Percentiles rank a stretch among this genome's conserved stretches.
phyloP scores from a whole-genome alignment of 2,113 vertebrate species.

The Ochotona princeps region DNA sequence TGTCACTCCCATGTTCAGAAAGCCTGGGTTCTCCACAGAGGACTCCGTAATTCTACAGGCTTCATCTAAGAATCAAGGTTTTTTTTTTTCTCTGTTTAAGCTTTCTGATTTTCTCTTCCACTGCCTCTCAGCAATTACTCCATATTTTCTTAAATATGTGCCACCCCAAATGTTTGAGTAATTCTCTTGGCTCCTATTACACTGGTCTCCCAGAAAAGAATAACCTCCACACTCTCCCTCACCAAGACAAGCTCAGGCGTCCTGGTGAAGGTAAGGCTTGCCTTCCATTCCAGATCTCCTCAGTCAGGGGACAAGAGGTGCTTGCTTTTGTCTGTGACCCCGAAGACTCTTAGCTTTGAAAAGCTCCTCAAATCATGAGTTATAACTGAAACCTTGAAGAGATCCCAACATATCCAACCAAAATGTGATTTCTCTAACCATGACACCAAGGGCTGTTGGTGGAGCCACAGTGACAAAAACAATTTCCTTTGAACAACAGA shows the following conservation, averaged over 20 bases:
- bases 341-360: conserved; percentile 74
- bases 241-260: neutral
- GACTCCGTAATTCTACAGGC: neutral
- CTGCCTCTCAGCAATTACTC: neutral
- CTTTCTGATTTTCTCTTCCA: neutral
- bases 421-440: conserved; percentile 69
- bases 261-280: neutral
- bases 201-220: neutral
- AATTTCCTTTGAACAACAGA: conserved; percentile 83
- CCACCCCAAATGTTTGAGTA: neutral
- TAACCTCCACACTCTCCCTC: neutral
- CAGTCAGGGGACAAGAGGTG: neutral
- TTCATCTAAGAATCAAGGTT: neutral
- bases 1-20: neutral
- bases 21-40: neutral
- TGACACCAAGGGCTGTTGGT: conserved; percentile 53
- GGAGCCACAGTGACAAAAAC: conserved; percentile 63
- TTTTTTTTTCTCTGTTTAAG: neutral
- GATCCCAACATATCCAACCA: conserved; percentile 53
- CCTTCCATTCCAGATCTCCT: conserved; percentile 12
- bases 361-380: conserved; percentile 63
- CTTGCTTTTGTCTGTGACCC: conserved; percentile 14
- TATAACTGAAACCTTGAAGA: conserved; percentile 61
- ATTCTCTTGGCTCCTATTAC: neutral
- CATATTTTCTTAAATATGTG: neutral